Conservation (phyloP, 1,140 invertebrate species). For the Diorhabda elongata region DNA sequence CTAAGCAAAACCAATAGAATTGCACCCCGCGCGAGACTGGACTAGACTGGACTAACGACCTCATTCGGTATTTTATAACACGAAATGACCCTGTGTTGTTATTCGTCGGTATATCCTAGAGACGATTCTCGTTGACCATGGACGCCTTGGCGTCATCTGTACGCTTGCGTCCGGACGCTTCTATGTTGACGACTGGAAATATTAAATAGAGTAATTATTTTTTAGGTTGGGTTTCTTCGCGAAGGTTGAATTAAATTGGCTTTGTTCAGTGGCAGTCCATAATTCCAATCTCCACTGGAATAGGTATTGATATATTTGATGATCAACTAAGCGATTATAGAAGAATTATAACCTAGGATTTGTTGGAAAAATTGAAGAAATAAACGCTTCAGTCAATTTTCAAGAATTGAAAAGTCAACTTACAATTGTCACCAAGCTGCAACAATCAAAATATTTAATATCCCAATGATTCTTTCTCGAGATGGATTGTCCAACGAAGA, state of each 20-base stretch:
- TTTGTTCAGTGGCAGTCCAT: no score
- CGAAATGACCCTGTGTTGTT: background rate
- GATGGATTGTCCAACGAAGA: no score
- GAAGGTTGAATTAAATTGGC: slow-evolving; percentile 1
- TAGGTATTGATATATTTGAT: no score
- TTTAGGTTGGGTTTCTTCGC: background rate
- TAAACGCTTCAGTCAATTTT: no score
- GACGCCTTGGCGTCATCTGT: background rate
- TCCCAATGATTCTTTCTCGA: no score
- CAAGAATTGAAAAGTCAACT: no score
- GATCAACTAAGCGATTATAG: no score
- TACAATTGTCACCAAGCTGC: no score
- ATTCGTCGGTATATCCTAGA: background rate
- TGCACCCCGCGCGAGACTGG: background rate
- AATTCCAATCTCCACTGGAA: no score
- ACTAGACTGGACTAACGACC: background rate
- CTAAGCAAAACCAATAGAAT: background rate
- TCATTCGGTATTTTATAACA: background rate
- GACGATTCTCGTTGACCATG: background rate
- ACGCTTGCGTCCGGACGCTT: background rate
- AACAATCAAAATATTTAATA: no score
- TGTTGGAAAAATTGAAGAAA: no score
- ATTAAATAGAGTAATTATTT: background rate
- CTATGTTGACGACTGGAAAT: background rate
- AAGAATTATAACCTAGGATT: no score